Evolutionary conservation across 2,113 vertebrate species (phyloP), one percentile per base, ranked within the genome.

Genomic region (Triplophysa tibetana): DNA sequence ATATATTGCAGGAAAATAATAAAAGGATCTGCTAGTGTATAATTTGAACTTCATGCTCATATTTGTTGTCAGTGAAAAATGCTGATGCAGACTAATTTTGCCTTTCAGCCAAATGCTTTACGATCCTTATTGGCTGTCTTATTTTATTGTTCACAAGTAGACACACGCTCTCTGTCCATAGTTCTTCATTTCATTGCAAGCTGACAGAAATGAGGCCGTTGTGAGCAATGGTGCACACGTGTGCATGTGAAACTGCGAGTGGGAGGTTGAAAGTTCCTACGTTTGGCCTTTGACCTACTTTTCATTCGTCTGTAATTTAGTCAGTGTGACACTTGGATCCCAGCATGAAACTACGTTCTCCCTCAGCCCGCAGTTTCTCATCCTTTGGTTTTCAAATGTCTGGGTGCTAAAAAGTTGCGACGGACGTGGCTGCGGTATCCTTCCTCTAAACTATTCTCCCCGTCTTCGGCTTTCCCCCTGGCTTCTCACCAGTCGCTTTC

Each of bases 221-320:
- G n/a, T 26, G 16, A 10, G 23, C n/a, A 58, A 8, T n/a, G 4
- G 17, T 69, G 52, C 33, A 26, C 19, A 21, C 1, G 7, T 48
- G 3, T 56, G 50, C 9, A 41, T 45, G 54, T 12, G 26, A 38
- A 19, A 14, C 24, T 33, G 16, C 8, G 12, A 1, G 54, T 50
- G 23, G 43, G 45, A 43, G 62, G 56, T 41, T 41, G 66, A 76
- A 45, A 29, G 58, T 67, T 58, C 75, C 58, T 66, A 48, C 64
- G 65, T 23, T 3, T 70, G 65, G 41, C 78, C 76, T 81, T 74
- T 84, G 75, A 81, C 79, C 83, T 84, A 84, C 64, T 84, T 81
- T 70, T 33, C 66, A 21, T 75, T 74, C 14, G 0, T 2, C 29
- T 78, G 75, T 69, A 73, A 78, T 29, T 78, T 52, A 74, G 62